Evolutionary conservation across 2,888 invertebrate genomes (phyloP).

Genomic region (Anthrax anthrax): DNA sequence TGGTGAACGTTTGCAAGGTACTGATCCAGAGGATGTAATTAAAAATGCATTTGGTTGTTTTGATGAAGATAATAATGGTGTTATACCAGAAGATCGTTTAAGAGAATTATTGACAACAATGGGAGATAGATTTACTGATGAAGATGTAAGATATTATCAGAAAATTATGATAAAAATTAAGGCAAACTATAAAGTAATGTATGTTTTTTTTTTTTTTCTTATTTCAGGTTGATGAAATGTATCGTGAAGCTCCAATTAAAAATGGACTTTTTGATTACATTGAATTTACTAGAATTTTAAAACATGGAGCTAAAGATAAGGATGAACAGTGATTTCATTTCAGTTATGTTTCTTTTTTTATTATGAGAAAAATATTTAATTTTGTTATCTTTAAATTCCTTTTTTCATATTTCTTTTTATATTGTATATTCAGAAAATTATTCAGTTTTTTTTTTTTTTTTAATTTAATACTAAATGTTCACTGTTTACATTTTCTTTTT

Average conservation of each 20-base stretch:
- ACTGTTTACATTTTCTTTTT: too few species aligned
- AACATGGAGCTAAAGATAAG: conserved; percentile 98
- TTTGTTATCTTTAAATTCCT: too few species aligned
- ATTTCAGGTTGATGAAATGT: conserved; percentile 83
- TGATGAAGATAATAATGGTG: conserved; percentile 90
- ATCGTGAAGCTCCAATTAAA: conserved; percentile 95
- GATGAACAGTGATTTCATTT: conserved; percentile 61
- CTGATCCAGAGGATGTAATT: conserved; percentile 98
- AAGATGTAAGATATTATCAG: conserved; percentile 46
- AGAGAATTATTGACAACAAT: conserved; percentile 91
- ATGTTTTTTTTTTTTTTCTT: neutral
- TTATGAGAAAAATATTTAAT: too few species aligned
- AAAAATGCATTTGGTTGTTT: conserved; percentile 99
- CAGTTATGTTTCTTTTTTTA: neutral
- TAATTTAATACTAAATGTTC: too few species aligned
- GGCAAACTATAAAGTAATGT: neutral
- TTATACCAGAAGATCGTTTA: conserved; percentile 84
- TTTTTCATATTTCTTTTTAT: too few species aligned
- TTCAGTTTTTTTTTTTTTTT: too few species aligned
- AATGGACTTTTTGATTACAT: conserved; percentile 86
- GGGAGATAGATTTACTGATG: conserved; percentile 94
- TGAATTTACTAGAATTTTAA: conserved; percentile 96
- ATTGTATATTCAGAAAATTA: too few species aligned
- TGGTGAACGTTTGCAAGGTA: conserved; percentile 95
- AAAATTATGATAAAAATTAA: neutral